These are phyloP conservation scores for Neomonachus schauinslandi DNA, from an alignment of 2,113 vertebrate genomes.

Conservation along the genomic window DNA sequence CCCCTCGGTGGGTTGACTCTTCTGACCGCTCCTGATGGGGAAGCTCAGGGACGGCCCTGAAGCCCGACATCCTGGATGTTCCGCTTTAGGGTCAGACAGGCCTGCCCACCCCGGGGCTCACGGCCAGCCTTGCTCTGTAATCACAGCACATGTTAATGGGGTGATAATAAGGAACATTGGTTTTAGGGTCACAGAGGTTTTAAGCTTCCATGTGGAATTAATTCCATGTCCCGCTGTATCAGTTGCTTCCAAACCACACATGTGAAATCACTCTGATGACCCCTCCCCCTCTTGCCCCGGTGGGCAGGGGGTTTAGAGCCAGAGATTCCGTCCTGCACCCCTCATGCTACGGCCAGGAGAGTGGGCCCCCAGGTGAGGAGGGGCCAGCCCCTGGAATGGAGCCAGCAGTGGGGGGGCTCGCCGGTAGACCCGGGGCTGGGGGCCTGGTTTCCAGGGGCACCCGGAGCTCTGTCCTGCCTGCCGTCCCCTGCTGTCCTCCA, in stretches of 20 bases:
- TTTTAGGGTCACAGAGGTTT: not conserved
- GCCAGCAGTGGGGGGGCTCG: not conserved
- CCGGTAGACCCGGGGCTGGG: fast-evolving
- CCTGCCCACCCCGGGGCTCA: not conserved
- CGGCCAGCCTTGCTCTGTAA: fast-evolving
- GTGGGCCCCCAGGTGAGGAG: fast-evolving
- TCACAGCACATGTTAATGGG: fast-evolving
- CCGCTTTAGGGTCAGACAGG: not conserved
- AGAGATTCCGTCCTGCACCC: no score
- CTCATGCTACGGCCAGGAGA: no score
- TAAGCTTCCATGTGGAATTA: fast-evolving
- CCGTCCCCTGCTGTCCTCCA: not conserved
- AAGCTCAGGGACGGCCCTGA: not conserved
- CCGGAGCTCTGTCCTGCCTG: not conserved
- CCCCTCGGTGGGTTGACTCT: not conserved
- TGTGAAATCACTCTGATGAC: fast-evolving
- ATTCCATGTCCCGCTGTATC: fast-evolving
- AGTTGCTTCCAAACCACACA: not conserved
- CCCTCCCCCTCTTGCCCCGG: fast-evolving
- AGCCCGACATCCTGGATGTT: not conserved
- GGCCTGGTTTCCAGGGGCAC: not conserved
- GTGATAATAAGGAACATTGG: fast-evolving
- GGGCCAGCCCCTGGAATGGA: fast-evolving
- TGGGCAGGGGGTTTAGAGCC: not conserved
- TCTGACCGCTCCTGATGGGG: fast-evolving